Conservation (phyloP, 1,140 invertebrate species). For the Zeugodacus cucurbitae region DNA sequence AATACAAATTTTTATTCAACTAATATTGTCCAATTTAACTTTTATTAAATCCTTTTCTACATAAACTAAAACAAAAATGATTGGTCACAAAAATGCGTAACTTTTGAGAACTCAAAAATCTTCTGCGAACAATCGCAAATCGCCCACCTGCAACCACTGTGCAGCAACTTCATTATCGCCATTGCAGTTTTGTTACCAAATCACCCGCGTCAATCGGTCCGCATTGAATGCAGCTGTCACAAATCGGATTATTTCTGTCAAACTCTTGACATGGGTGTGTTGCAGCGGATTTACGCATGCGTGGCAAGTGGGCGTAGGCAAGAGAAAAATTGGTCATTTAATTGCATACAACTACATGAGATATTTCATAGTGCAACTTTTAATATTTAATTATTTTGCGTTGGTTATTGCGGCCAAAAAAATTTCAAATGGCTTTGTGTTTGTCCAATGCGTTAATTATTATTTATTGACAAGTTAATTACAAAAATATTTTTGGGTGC, state of each 20-base stretch:
- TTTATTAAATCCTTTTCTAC: too few species aligned
- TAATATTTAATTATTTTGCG: not conserved
- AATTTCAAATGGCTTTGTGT: too few species aligned
- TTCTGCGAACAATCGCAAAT: too few species aligned
- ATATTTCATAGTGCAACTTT: not conserved
- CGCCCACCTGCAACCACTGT: not conserved
- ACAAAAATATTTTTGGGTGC: too few species aligned
- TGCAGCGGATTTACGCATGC: not conserved
- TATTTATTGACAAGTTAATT: too few species aligned
- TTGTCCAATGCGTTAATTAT: too few species aligned
- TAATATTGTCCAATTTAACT: too few species aligned
- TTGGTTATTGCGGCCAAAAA: not conserved
- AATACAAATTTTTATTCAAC: too few species aligned
- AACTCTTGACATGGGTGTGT: conserved; percentile 27
- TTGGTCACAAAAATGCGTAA: too few species aligned
- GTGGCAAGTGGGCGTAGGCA: not conserved
- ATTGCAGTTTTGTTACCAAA: not conserved
- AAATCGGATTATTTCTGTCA: conserved; percentile 28
- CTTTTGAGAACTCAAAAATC: too few species aligned
- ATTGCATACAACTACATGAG: not conserved
- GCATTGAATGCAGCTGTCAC: not conserved
- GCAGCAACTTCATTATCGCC: not conserved
- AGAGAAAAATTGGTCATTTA: not conserved
- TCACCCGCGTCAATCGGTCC: not conserved
- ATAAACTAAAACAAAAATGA: too few species aligned